phyloP scores from a whole-genome alignment of 2,888 invertebrate species.

The Limnephilus rhombicus region DNA sequence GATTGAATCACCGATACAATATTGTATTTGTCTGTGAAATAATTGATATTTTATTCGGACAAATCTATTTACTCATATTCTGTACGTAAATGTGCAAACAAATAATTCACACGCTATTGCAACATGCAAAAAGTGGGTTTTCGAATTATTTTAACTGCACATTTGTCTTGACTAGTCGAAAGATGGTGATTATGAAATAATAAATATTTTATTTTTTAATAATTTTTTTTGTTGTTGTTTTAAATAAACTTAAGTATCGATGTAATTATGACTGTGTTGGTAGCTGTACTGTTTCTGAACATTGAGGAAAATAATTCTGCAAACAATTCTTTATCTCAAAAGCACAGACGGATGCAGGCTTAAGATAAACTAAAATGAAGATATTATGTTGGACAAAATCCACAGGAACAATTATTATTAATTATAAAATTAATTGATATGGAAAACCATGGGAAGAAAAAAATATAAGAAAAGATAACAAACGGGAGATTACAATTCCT shows the following conservation, averaged over 20 bases:
- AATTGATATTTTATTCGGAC: no score
- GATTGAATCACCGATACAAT: no score
- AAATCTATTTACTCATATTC: no score
- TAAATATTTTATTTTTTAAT: not conserved
- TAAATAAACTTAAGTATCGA: no score
- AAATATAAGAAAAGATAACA: conserved; percentile 23
- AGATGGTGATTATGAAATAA: no score
- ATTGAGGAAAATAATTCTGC: conserved; percentile 43
- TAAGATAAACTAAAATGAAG: conserved; percentile 55
- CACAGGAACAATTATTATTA: not conserved
- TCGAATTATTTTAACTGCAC: no score
- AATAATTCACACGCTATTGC: no score
- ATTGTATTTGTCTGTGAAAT: no score
- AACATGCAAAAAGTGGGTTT: no score
- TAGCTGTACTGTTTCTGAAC: not conserved
- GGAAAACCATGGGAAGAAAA: conserved; percentile 20
- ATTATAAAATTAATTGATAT: conserved; percentile 10
- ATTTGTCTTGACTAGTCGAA: no score
- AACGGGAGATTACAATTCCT: not conserved
- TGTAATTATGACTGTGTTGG: not conserved
- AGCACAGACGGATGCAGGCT: conserved; percentile 58
- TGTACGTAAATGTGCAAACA: no score
- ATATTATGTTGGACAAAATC: not conserved
- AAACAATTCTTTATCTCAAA: conserved; percentile 50
- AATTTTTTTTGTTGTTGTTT: not conserved